Evolutionary conservation across 2,888 invertebrate genomes (phyloP).

Genomic region (Macrosiphum euphorbiae): DNA sequence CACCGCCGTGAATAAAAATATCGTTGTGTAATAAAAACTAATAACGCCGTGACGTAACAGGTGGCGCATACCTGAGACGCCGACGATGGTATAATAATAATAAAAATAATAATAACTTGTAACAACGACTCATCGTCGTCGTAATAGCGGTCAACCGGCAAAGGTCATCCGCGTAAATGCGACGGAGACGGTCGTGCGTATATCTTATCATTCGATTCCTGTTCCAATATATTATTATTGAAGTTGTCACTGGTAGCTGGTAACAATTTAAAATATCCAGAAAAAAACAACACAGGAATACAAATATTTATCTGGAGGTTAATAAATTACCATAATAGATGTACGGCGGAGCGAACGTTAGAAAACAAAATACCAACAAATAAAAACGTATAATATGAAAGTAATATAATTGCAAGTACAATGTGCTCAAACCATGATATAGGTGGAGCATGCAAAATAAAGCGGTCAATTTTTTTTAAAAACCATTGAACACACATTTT

Average conservation of each 20-base stretch:
- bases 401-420: neutral
- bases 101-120: conserved; percentile 4
- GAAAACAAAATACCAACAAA: neutral
- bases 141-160: conserved; percentile 30
- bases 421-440: neutral
- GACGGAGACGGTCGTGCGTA: neutral
- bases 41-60: conserved; percentile 37
- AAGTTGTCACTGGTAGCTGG: neutral
- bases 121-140: conserved; percentile 13
- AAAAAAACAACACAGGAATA: neutral
- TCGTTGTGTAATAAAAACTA: conserved; percentile 30
- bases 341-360: neutral
- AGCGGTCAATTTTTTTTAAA: neutral
- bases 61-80: conserved; percentile 17
- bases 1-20: conserved; percentile 11
- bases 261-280: neutral
- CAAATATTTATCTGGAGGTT: conserved; percentile 9
- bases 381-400: neutral
- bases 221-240: neutral
- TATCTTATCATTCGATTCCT: conserved; percentile 3
- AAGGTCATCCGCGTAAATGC: conserved; percentile 20
- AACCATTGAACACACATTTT: neutral
- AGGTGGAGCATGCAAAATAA: neutral
- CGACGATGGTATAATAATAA: conserved; percentile 13
- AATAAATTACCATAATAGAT: neutral